Base-by-base conservation (phyloP, 1,140 invertebrate species). In the Conopomorpha cramerella region DNA sequence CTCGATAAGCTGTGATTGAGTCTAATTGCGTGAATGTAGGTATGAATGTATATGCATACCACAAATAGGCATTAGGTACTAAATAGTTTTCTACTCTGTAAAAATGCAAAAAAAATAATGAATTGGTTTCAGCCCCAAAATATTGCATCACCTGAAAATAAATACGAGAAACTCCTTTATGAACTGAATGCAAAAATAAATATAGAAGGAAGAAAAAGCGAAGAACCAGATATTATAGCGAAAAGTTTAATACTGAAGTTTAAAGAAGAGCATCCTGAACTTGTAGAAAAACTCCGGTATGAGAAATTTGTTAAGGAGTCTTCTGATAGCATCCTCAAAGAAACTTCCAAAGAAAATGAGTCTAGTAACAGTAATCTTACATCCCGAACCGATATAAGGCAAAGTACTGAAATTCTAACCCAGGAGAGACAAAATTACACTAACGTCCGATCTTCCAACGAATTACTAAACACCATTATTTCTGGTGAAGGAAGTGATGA, bases 141-240 rank as follows among this genome's bases (percentile, higher is more conserved):
- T 34, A 32, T 49, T 34, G 39, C 11, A 32, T 36, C 55, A 30
- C 37, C 48, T 11, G 42, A 46, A 18, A 55, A 43, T 46, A 44
- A 14, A 16, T 53, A 67, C 12, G 55, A 66, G 30, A 36, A 40
- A 40, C 6, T 49, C 6, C 29, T 78, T 25, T 77, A 77, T 30
- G 46, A 63, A 31, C 28, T 77, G 3, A 55, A 64, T 29, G 60
- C 66, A 18, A 55, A 66, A 27, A 41, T 78, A 23, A 46, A 46
- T 39, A 43, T 52, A 36, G 57, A 72, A 50, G 46, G 17, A 16
- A 49, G 68, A 35, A 63, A 56, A 43, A 36, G 55, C 17, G 19
- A 43, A 18, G 41, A 49, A 16, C 34, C 41, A 16, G 40, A 59
- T 12, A 36, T 51, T 15, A 26, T 28, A 12, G 39, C 55, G 3